Evolutionary conservation across 2,113 vertebrate genomes (phyloP).

Genomic region (Gadus chalcogrammus): DNA sequence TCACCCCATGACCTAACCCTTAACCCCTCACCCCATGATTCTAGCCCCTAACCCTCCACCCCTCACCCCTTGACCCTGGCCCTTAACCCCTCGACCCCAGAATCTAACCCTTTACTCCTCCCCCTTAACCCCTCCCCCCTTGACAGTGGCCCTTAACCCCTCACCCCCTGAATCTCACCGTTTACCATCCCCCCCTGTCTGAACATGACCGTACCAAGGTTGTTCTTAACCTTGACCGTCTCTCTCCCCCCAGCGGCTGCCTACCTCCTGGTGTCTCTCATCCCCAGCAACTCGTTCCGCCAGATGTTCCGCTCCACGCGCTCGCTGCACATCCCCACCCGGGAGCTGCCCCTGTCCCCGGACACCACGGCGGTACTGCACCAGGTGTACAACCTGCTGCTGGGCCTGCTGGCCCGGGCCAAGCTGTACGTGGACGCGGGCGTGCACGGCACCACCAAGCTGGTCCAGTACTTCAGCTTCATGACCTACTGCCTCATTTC

Average conservation of each 20-base stretch:
- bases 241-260: slow-evolving; percentile 82
- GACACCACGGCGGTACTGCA: slow-evolving; percentile 97
- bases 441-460: slow-evolving; percentile 96
- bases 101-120: too few relatives aligned
- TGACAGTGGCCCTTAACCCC: too few relatives aligned
- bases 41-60: too few relatives aligned
- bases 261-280: slow-evolving; percentile 98
- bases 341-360: slow-evolving; percentile 93
- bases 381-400: slow-evolving; percentile 96
- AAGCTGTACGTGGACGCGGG: slow-evolving; percentile 97
- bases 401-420: slow-evolving; percentile 91
- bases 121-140: too few relatives aligned
- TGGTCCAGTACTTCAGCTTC: slow-evolving; percentile 99
- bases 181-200: too few relatives aligned
- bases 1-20: too few relatives aligned
- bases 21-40: too few relatives aligned
- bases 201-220: background rate
- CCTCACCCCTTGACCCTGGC: slow-evolving; percentile 5
- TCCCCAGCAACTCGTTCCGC: slow-evolving; percentile 99
- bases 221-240: background rate
- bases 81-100: too few relatives aligned
- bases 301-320: slow-evolving; percentile 99
- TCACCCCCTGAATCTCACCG: too few relatives aligned
- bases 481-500: slow-evolving; percentile 99
- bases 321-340: slow-evolving; percentile 93